These are phyloP conservation scores for Phoronis australis DNA, from an alignment of 2,888 invertebrate species.

Conservation along the genomic window DNA sequence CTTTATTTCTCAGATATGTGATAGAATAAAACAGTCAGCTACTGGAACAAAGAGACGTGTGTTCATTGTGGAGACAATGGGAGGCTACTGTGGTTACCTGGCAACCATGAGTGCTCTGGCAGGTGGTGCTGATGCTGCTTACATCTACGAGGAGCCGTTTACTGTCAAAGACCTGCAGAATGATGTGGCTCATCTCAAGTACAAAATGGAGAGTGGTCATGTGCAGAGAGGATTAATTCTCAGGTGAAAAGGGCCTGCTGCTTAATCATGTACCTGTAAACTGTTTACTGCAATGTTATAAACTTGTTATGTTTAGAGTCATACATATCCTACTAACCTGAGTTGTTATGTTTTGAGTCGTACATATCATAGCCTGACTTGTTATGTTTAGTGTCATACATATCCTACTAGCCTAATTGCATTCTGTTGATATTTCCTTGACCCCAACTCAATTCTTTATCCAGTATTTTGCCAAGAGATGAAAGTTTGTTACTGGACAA, in stretches of 20 bases:
- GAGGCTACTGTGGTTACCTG: conserved; percentile 96
- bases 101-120: conserved; percentile 94
- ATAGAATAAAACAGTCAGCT: conserved; percentile 87
- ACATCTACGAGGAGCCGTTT: conserved; percentile 88
- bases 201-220: conserved; percentile 79
- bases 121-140: conserved; percentile 98
- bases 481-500: too few relatives aligned
- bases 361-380: too few relatives aligned
- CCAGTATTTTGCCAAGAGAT: too few relatives aligned
- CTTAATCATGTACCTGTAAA: too few relatives aligned
- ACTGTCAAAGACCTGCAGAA: conserved; percentile 76
- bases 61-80: conserved; percentile 94
- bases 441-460: too few relatives aligned
- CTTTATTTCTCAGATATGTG: conserved; percentile 38
- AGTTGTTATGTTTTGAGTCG: too few relatives aligned
- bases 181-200: conserved; percentile 72
- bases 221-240: conserved; percentile 90
- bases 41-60: conserved; percentile 97
- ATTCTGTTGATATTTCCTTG: too few relatives aligned
- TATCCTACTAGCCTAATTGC: too few relatives aligned
- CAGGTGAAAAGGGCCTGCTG: conserved; percentile 52
- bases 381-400: too few relatives aligned
- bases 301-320: too few relatives aligned
- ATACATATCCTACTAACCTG: too few relatives aligned
- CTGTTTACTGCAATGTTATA: too few relatives aligned